Evolutionary conservation across 1,140 invertebrate species (phyloP).

Genomic region (Manduca sexta): DNA sequence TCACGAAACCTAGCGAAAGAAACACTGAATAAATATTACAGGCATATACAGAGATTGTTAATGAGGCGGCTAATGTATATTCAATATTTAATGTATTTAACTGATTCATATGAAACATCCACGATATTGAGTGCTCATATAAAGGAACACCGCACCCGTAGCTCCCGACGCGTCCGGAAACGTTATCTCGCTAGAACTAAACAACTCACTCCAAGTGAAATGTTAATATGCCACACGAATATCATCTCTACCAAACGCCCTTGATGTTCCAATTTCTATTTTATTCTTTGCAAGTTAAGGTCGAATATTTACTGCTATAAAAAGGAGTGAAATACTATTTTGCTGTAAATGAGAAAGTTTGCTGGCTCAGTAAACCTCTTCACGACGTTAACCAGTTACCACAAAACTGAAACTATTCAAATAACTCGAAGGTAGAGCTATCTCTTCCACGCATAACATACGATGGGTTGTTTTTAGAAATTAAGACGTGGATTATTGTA

Average conservation of each 20-base stretch:
- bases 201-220: slow-evolving; percentile 43
- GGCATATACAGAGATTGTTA: too few relatives aligned
- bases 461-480: slow-evolving; percentile 1
- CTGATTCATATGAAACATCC: slow-evolving; percentile 11
- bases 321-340: background rate
- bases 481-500: too few relatives aligned
- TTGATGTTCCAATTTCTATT: slow-evolving; percentile 8
- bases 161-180: slow-evolving; percentile 40
- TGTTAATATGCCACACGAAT: slow-evolving; percentile 10
- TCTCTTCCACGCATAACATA: background rate
- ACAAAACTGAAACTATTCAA: slow-evolving; percentile 45
- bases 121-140: slow-evolving; percentile 22
- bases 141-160: slow-evolving; percentile 27
- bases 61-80: too few relatives aligned
- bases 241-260: background rate
- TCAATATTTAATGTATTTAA: too few relatives aligned
- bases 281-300: slow-evolving; percentile 6
- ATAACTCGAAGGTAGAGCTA: slow-evolving; percentile 21
- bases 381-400: slow-evolving; percentile 40
- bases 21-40: too few relatives aligned
- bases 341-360: slow-evolving; percentile 7
- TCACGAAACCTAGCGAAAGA: too few relatives aligned
- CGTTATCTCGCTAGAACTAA: slow-evolving; percentile 49
- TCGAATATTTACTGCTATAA: slow-evolving; percentile 2
- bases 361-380: slow-evolving; percentile 39